Percentiles rank a stretch among this genome's conserved stretches.
These are phyloP conservation scores for Pardalotus punctatus DNA, from an alignment of 2,113 vertebrate genomes.

Conservation along the genomic window DNA sequence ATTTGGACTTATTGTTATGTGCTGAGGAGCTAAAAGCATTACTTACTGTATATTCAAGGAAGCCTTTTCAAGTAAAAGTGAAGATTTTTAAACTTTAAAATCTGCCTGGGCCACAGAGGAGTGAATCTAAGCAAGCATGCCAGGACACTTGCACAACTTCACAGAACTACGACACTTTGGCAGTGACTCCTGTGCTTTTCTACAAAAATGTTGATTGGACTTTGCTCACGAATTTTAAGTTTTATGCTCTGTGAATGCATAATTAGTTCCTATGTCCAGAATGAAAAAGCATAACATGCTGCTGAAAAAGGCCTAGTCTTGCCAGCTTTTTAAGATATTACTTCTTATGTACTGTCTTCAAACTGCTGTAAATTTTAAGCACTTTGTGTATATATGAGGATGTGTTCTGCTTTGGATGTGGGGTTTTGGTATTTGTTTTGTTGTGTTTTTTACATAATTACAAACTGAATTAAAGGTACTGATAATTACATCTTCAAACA, in stretches of 20 bases:
- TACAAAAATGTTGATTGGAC: neutral
- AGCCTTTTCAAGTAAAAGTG: constrained; percentile 35
- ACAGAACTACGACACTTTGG: neutral
- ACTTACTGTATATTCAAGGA: neutral
- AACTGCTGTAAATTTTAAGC: neutral
- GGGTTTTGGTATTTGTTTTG: neutral
- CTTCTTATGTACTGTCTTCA: neutral
- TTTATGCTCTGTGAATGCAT: neutral
- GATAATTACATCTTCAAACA: neutral
- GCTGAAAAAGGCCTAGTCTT: neutral
- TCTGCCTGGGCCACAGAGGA: constrained; percentile 2
- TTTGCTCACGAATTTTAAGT: neutral
- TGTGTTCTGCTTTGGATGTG: neutral
- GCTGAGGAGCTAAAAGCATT: constrained; percentile 36
- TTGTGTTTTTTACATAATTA: neutral
- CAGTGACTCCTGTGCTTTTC: neutral
- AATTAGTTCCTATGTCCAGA: neutral
- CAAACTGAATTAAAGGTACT: neutral
- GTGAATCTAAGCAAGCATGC: neutral
- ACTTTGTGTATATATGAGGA: neutral
- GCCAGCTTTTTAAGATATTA: neutral
- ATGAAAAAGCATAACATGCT: neutral
- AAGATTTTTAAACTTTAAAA: constrained; percentile 58
- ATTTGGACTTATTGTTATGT: neutral
- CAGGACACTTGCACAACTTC: neutral